Evolutionary conservation across 2,888 invertebrate species (phyloP).

Genomic region (Hirudinaria manillensis): DNA sequence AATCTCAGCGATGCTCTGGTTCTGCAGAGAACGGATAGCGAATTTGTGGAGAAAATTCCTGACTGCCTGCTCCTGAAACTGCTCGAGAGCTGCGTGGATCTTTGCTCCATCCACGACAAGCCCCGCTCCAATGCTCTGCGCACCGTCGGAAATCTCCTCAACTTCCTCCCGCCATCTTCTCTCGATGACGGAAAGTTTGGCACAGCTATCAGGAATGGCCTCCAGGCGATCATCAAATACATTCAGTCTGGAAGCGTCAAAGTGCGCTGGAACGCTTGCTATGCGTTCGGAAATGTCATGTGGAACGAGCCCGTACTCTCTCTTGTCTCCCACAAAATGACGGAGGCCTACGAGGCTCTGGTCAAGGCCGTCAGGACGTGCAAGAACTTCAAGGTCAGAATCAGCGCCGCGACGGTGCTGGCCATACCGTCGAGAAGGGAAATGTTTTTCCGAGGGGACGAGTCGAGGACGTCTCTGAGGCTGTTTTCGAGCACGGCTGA

Average conservation of each 20-base stretch:
- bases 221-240: neutral
- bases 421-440: slow-evolving; percentile 57
- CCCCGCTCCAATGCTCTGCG: slow-evolving; percentile 75
- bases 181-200: slow-evolving; percentile 38
- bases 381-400: slow-evolving; percentile 81
- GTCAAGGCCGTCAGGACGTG: slow-evolving; percentile 66
- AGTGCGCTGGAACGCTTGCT: slow-evolving; percentile 84
- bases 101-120: slow-evolving; percentile 71
- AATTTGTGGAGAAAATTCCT: slow-evolving; percentile 63
- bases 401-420: slow-evolving; percentile 74
- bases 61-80: slow-evolving; percentile 63
- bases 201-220: slow-evolving; percentile 54
- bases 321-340: slow-evolving; percentile 41
- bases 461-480: neutral
- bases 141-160: slow-evolving; percentile 72
- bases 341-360: slow-evolving; percentile 63
- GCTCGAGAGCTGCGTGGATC: slow-evolving; percentile 64
- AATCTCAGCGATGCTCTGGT: slow-evolving; percentile 77
- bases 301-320: slow-evolving; percentile 56
- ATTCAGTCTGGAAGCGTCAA: slow-evolving; percentile 38
- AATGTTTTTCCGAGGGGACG: slow-evolving; percentile 13
- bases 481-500: neutral
- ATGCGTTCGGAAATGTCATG: slow-evolving; percentile 75
- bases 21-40: slow-evolving; percentile 57
- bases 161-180: slow-evolving; percentile 58